Evolutionary conservation across 2,113 vertebrate species (phyloP).

Genomic region (Urocolius indicus): DNA sequence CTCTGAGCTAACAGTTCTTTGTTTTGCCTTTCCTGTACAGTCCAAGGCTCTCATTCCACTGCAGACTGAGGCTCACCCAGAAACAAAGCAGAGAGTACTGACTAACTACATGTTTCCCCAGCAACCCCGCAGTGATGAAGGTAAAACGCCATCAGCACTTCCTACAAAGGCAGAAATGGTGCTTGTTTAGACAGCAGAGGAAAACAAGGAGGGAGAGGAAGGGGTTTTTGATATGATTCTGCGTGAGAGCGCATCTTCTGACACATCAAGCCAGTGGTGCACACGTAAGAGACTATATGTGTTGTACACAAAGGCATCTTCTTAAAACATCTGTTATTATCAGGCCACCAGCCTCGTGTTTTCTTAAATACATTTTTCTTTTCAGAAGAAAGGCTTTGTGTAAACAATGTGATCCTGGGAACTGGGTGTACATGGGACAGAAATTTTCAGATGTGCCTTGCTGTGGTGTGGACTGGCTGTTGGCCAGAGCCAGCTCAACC

Average conservation of each 20-base stretch:
- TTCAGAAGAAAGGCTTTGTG: neutral
- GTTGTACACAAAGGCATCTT: neutral
- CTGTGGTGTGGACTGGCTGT: accelerated
- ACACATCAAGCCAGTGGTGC: neutral
- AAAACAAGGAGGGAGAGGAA: neutral
- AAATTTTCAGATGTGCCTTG: neutral
- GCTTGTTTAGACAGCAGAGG: neutral
- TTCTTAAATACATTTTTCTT: neutral
- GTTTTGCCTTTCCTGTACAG: constrained; percentile 70
- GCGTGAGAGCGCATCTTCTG: neutral
- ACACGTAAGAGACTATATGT: accelerated
- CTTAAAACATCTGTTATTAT: neutral
- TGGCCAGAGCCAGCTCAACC: neutral
- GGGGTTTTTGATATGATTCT: accelerated
- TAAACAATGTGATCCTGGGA: neutral
- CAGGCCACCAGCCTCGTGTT: neutral
- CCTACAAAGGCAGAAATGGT: neutral
- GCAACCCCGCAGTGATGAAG: constrained; percentile 95
- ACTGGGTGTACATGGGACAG: neutral
- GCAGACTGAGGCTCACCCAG: constrained; percentile 97
- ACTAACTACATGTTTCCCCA: constrained; percentile 99
- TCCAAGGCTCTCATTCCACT: constrained; percentile 99
- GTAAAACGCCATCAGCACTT: constrained; percentile 67
- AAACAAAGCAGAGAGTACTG: constrained; percentile 97
- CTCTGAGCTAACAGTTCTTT: neutral